Evolutionary conservation across 2,888 invertebrate species (phyloP), one percentile per base, ranked within the genome.

Genomic region (Blastobasis adustella): DNA sequence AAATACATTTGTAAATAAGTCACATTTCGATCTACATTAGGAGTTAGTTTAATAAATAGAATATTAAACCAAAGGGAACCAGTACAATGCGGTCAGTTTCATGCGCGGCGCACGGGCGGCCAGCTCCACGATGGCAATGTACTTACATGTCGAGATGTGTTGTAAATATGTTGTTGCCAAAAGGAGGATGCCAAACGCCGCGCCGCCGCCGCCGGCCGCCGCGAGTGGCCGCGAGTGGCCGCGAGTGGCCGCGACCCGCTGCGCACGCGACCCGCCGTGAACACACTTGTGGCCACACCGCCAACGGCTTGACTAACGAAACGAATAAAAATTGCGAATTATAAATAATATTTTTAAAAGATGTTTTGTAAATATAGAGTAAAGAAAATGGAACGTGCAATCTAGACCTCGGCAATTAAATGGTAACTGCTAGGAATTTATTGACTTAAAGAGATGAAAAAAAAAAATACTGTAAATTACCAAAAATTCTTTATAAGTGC

Each of bases 361-460:
- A 79, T 79, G 83, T 83, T 81, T 79, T 87, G 87, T 87, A 86
- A 78, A 87, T 86, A 86, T 86, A 85, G 79, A 58, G 60, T 64
- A 71, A 71, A 66, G 65, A 58, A 65, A 60, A 61, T 65, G 57
- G 79, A 81, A 84, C 66, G 86, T 87, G 87, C 86, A 87, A 87
- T 87, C 73, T 87, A 85, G 82, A 76, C 65, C 61, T 84, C 73
- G 71, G 62, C 82, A 75, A 76, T 73, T 66, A 37, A 66, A 66
- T 70, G 71, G 65, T 63, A 74, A 73, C 66, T 76, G 73, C 73
- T 85, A 84, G 77, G 77, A 76, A 79, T 76, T 77, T 71, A 72
- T 66, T 69, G 58, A 62, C 61, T 70, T 65, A 63, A 58, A 10
- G 55, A 54, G 58, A 59, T 52, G 55, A 65, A 53, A 51, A 49